Base-by-base conservation (phyloP, 2,797 vertebrate genomes). In the Tolypeutes matacus region DNA sequence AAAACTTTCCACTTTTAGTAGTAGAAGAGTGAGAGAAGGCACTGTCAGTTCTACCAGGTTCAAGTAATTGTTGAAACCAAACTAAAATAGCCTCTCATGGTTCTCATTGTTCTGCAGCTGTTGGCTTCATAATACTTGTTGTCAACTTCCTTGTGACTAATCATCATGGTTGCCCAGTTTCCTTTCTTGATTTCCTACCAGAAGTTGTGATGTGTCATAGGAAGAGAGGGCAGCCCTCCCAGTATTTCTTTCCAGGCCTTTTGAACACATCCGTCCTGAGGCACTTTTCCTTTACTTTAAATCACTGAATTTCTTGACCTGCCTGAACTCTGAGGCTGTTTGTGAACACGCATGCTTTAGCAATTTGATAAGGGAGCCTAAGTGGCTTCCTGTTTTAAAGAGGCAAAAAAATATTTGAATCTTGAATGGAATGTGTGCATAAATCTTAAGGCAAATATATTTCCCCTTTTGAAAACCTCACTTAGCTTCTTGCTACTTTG, bases 81-180 rank as follows among this genome's bases (percentile, higher is more conserved):
- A 98, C 97, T 98, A 98, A 98, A 98, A 98, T 98, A 98, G 98
- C 96, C 78, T 86, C 36, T n/a, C 96, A 49, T 13, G 67, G 96
- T 83, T 95, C 89, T 97, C 97, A 98, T 98, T 98, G 98, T 98
- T 97, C 96, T 97, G 95, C 97, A 97, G 98, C 98, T 97, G 97
- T 67, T 97, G 97, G 96, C 97, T 97, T 96, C 96, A 92, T 80
- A 93, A 86, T 8, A 27, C 84, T 96, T 39, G 92, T 83, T 97
- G 98, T 97, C 96, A 12, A 13, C 97, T 98, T 98, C 98, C 98
- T 97, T 17, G 1, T 72, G 97, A 97, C 96, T 95, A 90, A 98
- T 96, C 96, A 86, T 90, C 0, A 0, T 2, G 0, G 85, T 91
- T 94, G 97, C 97, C 97, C 95, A 34, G 97, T 96, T 98, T 98